Percentiles rank a stretch among this genome's conserved stretches.
Conservation (phyloP, 2,888 invertebrate genomes). For the Linnaemya tessellans region DNA sequence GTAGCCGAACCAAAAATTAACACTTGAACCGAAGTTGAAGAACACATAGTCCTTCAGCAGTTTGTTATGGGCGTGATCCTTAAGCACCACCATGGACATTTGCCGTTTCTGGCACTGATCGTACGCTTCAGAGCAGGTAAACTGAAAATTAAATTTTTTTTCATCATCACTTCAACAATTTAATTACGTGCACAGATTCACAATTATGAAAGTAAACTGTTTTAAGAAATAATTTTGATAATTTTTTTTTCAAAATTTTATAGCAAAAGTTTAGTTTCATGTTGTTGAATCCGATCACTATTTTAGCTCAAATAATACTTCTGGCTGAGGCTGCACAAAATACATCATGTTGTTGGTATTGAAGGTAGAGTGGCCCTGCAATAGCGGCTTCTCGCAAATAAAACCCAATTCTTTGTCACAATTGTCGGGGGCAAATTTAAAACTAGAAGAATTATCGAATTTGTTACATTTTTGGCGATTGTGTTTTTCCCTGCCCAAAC, state of each 20-base stretch:
- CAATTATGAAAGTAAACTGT: too few species aligned
- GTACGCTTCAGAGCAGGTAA: conserved; percentile 33
- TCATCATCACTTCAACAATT: too few species aligned
- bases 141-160: conserved; percentile 39
- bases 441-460: conserved; percentile 46
- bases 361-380: background rate
- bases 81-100: conserved; percentile 18
- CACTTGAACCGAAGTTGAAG: conserved; percentile 29
- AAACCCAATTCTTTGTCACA: conserved; percentile 45
- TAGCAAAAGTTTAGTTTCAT: background rate
- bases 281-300: background rate
- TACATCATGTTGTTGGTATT: conserved; percentile 9
- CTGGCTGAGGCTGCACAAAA: conserved; percentile 29
- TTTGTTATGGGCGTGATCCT: conserved; percentile 1
- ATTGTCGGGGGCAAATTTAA: conserved; percentile 29
- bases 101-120: conserved; percentile 30
- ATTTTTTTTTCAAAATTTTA: background rate
- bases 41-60: conserved; percentile 28
- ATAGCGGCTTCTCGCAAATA: conserved; percentile 50
- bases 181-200: too few species aligned
- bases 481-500: conserved; percentile 26
- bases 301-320: background rate
- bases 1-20: conserved; percentile 44
- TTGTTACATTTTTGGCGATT: conserved; percentile 46
- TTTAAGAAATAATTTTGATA: too few species aligned